These are phyloP conservation scores for Sesamia nonagrioides DNA, from an alignment of 1,140 invertebrate genomes.

Conservation along the genomic window DNA sequence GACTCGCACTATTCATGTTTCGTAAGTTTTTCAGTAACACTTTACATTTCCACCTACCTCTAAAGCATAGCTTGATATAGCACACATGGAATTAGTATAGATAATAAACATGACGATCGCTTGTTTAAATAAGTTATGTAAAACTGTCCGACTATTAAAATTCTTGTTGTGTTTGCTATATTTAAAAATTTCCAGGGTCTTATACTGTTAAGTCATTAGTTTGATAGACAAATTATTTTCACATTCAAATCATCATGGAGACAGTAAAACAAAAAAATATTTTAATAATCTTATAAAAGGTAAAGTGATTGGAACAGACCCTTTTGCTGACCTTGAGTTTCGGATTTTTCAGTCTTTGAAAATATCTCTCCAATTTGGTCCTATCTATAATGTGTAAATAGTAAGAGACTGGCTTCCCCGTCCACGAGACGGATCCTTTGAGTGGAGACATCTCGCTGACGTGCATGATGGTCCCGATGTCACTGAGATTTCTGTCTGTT, in stretches of 20 bases:
- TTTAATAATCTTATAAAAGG: constrained; percentile 63
- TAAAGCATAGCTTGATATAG: constrained; percentile 9
- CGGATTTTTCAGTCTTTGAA: constrained; percentile 96
- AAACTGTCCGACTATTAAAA: background rate
- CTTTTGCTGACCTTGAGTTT: constrained; percentile 91
- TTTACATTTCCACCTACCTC: background rate
- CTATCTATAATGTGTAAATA: constrained; percentile 99
- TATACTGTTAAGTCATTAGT: background rate
- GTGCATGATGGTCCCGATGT: constrained; percentile 99
- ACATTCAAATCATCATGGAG: constrained; percentile 27
- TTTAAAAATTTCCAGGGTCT: background rate
- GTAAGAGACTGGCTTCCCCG: constrained; percentile 98
- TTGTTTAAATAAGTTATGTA: constrained; percentile 11
- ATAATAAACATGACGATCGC: constrained; percentile 9
- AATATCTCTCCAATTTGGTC: constrained; percentile 98
- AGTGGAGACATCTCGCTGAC: constrained; percentile 98
- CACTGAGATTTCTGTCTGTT: constrained; percentile 94
- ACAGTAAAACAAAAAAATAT: constrained; percentile 42
- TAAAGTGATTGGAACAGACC: constrained; percentile 85
- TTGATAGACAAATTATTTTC: constrained; percentile 18
- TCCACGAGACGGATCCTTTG: constrained; percentile 99
- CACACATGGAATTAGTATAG: constrained; percentile 1
- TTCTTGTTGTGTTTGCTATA: background rate
- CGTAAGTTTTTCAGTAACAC: background rate
- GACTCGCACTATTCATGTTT: too few relatives aligned